Base-by-base conservation (phyloP, 2,113 vertebrate species). In the Leptodactylus fuscus region DNA sequence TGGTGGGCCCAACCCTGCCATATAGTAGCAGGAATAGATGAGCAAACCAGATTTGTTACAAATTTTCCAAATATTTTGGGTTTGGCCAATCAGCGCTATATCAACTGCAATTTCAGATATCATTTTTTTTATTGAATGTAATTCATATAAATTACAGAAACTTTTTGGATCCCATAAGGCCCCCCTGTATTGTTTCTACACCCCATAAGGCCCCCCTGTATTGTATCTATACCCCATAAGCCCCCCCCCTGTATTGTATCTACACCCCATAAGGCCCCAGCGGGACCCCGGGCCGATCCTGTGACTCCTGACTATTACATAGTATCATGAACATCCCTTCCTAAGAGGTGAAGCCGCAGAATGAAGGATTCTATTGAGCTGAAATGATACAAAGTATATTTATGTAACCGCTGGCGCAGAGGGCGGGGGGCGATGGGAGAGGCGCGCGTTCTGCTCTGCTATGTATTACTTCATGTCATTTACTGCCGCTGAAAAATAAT, bases 391-490 rank as follows among this genome's bases (percentile, higher is more conserved):
- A 82, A 29, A 76, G 65, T 29, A 32, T 62, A 44, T 53, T 69
- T 48, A 48, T 18, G 82, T 7, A 85, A n/a, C 78, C 38, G 60
- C 3, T 36, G 58, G 5, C 80, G 83, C 41, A 1, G 27, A 24
- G 60, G 38, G 49, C 38, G 53, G 20, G n/a, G 4, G 0, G 20
- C n/a, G n/a, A n/a, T n/a, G n/a, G n/a, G n/a, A n/a, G n/a, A n/a
- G n/a, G n/a, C 49, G 67, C 75, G 20, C 70, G 11, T 10, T n/a
- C 34, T 78, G 20, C 55, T 76, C 83, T 1, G 60, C 22, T 84
- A 67, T 70, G 12, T 55, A 85, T 16, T 41, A 71, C 70, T 82
- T 48, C 62, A 65, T 16, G 60, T 71, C 65, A 88, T 79, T 27
- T 58, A 5, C 18, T 55, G 48, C 18, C 41, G 29, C 1, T 71